Percentiles rank a stretch among this genome's conserved stretches.
These are phyloP conservation scores for Drosophila neonasuta DNA, from an alignment of 2,888 invertebrate species.

Conservation along the genomic window DNA sequence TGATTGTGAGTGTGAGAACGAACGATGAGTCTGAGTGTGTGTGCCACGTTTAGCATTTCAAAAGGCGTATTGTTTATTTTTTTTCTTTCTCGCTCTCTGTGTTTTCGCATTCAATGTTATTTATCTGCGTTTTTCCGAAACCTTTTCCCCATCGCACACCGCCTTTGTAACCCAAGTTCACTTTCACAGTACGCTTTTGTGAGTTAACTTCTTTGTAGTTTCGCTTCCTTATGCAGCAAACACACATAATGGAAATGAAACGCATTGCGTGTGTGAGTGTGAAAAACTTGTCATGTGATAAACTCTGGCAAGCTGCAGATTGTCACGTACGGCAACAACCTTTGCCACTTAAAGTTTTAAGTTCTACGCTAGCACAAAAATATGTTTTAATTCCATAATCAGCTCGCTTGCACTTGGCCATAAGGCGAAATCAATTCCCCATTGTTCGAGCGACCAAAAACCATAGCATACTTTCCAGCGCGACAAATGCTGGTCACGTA, in stretches of 20 bases:
- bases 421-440: constrained; percentile 66
- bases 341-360: constrained; percentile 74
- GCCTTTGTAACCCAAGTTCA: constrained; percentile 71
- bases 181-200: constrained; percentile 63
- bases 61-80: constrained; percentile 72
- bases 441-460: constrained; percentile 55
- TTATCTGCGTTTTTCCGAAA: constrained; percentile 58
- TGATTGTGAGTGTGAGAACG: constrained; percentile 3
- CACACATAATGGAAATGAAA: constrained; percentile 54
- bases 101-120: constrained; percentile 69
- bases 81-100: constrained; percentile 40
- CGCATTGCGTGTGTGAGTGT: constrained; percentile 39
- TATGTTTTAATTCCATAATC: constrained; percentile 75
- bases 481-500: constrained; percentile 76
- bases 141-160: neutral
- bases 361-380: constrained; percentile 52
- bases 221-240: constrained; percentile 58
- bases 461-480: constrained; percentile 58
- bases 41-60: constrained; percentile 73
- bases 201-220: constrained; percentile 74
- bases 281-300: constrained; percentile 67
- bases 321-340: constrained; percentile 70
- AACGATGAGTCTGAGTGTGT: constrained; percentile 13
- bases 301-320: constrained; percentile 56
- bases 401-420: constrained; percentile 54